phyloP scores from a whole-genome alignment of 2,888 invertebrate species.

The Steinernema carpocapsae region DNA sequence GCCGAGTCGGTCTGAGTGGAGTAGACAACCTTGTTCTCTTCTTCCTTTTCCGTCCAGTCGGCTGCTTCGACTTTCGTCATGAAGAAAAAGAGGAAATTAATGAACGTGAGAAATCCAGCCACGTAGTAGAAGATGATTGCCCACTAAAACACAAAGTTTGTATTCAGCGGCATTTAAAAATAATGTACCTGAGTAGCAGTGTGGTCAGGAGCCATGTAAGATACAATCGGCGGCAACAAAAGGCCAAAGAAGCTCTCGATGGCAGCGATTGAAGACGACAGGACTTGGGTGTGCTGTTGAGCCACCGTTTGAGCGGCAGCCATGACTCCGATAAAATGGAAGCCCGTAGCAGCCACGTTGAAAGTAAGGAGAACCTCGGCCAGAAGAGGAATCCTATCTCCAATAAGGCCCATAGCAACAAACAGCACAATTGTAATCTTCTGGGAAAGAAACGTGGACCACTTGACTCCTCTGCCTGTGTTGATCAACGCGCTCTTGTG shows the following conservation, averaged over 20 bases:
- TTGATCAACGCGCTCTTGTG: not conserved
- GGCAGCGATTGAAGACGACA: not conserved
- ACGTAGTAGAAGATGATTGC: slow-evolving; percentile 8
- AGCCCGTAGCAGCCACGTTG: not conserved
- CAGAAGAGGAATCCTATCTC: not conserved
- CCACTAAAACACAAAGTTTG: slow-evolving; percentile 10
- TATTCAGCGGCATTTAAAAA: not conserved
- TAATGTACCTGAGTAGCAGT: not conserved
- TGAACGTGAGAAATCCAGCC: not conserved
- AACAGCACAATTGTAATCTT: slow-evolving; percentile 50
- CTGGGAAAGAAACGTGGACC: slow-evolving; percentile 51
- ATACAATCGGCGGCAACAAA: not conserved
- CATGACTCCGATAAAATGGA: slow-evolving; percentile 7
- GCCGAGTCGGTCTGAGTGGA: too few species aligned
- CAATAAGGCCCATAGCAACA: slow-evolving; percentile 47
- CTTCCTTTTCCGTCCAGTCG: not conserved
- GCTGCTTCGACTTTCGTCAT: not conserved
- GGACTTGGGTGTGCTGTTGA: slow-evolving; percentile 1
- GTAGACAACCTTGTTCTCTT: not conserved
- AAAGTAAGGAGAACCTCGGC: not conserved
- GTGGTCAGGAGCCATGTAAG: not conserved
- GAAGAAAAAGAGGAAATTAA: not conserved
- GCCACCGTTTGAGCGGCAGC: not conserved
- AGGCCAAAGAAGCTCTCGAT: not conserved
- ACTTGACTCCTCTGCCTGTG: slow-evolving; percentile 39